Evolutionary conservation across 2,888 invertebrate species (phyloP), one percentile per base, ranked within the genome.

Genomic region (Polydesmus complanatus): DNA sequence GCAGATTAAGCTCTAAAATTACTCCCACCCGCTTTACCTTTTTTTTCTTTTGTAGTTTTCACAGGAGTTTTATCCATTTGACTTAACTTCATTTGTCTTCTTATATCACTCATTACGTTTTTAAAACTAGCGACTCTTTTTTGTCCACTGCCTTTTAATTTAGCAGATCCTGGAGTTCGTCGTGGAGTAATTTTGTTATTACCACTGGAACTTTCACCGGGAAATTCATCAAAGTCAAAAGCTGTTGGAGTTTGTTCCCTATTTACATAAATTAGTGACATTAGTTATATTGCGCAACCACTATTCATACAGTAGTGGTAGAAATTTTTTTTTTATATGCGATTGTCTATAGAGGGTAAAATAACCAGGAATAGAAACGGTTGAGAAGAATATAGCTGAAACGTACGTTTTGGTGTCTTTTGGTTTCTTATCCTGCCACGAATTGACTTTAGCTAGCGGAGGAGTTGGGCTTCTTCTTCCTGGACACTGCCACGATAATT

Each of bases 401-500:
- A 14, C 5, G 5, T 51, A 51, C 51, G 5, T 3, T 51, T 51
- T 19, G 8, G 51, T 19, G n/a, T 14, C 51, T 37, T 37, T 37
- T 19, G 51, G 11, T 8, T n/a, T 51, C 22, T 56, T 56, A 37
- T 56, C 56, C 5, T 21, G 48, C 21, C 56, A 27, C 51, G 51
- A 26, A 27, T 58, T 51, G 1, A 22, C n/a, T 5, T 59, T 61
- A 27, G 58, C 61, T 2, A 64, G 62, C 37, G 66, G 65, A 2
- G 66, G 65, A 60, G 67, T 68, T 5, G 68, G 68, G 1, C 68
- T 65, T 22, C 68, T 53, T 52, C 68, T 56, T 21, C 67, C 68
- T 5, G 67, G 68, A 60, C 68, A 68, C 49, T 65, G 63, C 68
- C 68, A 68, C 27, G 66, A 65, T 1, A 68, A 59, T 47, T 67